These are phyloP conservation scores for Drosophila malerkotliana DNA, from an alignment of 1,140 invertebrate species.

Conservation along the genomic window DNA sequence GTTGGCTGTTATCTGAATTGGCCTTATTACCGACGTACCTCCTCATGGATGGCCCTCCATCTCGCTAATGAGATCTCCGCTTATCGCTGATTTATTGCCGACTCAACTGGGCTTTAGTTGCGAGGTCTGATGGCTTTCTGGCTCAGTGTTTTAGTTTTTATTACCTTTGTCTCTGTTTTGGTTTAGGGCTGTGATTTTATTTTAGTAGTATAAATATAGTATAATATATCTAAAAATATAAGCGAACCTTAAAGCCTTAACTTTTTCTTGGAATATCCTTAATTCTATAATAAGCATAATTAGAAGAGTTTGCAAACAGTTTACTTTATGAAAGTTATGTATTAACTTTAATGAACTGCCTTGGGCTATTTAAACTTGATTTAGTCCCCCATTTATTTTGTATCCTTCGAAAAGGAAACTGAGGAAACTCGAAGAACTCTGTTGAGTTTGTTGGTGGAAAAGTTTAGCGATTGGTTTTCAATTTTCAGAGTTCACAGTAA, in stretches of 20 bases:
- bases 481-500: background rate
- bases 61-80: conserved; percentile 6
- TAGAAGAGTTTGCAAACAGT: no score
- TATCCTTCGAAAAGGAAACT: background rate
- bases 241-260: no score
- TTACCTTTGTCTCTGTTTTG: background rate
- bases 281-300: no score
- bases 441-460: background rate
- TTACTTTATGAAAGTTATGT: background rate
- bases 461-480: conserved; percentile 1
- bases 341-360: no score
- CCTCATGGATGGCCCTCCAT: background rate
- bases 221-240: no score
- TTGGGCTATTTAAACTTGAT: background rate
- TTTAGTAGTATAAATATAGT: no score
- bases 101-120: background rate
- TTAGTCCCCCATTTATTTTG: background rate
- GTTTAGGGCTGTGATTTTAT: background rate
- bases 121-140: background rate
- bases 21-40: background rate
- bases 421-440: no score
- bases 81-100: conserved; percentile 3
- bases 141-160: background rate
- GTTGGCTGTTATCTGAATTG: background rate
- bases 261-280: no score